phyloP scores from a whole-genome alignment of 2,888 invertebrate species.

The Onthophagus sagittarius region DNA sequence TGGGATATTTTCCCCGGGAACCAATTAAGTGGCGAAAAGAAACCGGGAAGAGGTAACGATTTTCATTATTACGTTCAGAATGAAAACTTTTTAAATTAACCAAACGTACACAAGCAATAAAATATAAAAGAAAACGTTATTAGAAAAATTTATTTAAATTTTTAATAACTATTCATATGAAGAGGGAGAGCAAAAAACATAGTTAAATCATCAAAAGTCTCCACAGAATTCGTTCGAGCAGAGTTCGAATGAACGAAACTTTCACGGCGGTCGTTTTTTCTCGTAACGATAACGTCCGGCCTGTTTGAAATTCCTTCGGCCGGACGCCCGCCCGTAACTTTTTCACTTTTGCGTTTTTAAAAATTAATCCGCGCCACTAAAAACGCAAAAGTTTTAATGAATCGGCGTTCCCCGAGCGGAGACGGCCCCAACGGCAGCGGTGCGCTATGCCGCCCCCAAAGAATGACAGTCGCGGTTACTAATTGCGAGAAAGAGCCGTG shows the following conservation, averaged over 20 bases:
- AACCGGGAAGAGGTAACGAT: neutral
- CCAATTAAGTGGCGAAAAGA: neutral
- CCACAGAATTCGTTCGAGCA: too few relatives aligned
- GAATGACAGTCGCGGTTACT: conserved; percentile 37
- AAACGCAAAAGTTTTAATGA: conserved; percentile 32
- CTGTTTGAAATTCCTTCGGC: conserved; percentile 1
- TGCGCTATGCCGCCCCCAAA: conserved; percentile 18
- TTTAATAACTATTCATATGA: too few relatives aligned
- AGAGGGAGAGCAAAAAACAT: too few relatives aligned
- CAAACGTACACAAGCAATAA: too few relatives aligned
- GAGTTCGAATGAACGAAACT: neutral
- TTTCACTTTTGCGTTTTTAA: conserved; percentile 18
- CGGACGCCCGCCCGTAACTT: neutral
- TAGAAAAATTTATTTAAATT: too few relatives aligned
- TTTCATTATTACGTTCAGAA: too few relatives aligned
- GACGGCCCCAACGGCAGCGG: conserved; percentile 4
- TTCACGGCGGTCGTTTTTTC: neutral
- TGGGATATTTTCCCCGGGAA: neutral
- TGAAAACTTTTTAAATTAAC: too few relatives aligned
- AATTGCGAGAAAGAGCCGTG: conserved; percentile 35
- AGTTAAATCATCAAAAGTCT: neutral
- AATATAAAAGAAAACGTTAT: too few relatives aligned
- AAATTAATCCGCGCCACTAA: conserved; percentile 22
- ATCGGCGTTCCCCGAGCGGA: conserved; percentile 28
- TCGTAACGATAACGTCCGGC: neutral